A percentile compares a stretch with the other conserved stretches of the same genome.
These are phyloP conservation scores for Pica pica DNA, from an alignment of 2,113 vertebrate genomes.

Conservation along the genomic window DNA sequence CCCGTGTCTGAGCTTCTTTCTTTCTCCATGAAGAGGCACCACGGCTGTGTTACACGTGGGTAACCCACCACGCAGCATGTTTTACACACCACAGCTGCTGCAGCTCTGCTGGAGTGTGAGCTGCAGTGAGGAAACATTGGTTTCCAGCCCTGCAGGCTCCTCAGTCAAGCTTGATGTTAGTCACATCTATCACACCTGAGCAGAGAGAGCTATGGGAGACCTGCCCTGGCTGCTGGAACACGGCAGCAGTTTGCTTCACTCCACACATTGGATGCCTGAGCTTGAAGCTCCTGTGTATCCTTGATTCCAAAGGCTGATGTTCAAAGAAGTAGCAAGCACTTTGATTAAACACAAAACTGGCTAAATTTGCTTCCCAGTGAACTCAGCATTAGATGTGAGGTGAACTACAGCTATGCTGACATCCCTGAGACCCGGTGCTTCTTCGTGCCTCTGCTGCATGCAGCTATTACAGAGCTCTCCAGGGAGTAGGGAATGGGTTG, in stretches of 20 bases:
- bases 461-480: not conserved
- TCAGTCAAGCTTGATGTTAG: not conserved
- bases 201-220: not conserved
- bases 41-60: accelerated
- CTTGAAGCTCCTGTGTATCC: not conserved
- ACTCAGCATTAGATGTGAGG: accelerated
- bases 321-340: not conserved
- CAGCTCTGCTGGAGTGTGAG: not conserved
- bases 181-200: not conserved
- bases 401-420: not conserved
- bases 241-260: not conserved
- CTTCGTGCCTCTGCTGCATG: not conserved
- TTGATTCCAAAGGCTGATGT: not conserved
- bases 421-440: accelerated
- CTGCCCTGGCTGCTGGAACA: not conserved
- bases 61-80: not conserved
- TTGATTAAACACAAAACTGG: not conserved
- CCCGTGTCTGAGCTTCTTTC: not conserved
- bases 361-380: not conserved
- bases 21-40: not conserved
- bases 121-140: not conserved
- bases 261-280: accelerated
- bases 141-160: not conserved
- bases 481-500: not conserved
- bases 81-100: not conserved